Conservation (phyloP, 1,140 invertebrate species). For the Caenorhabditis briggsae region DNA sequence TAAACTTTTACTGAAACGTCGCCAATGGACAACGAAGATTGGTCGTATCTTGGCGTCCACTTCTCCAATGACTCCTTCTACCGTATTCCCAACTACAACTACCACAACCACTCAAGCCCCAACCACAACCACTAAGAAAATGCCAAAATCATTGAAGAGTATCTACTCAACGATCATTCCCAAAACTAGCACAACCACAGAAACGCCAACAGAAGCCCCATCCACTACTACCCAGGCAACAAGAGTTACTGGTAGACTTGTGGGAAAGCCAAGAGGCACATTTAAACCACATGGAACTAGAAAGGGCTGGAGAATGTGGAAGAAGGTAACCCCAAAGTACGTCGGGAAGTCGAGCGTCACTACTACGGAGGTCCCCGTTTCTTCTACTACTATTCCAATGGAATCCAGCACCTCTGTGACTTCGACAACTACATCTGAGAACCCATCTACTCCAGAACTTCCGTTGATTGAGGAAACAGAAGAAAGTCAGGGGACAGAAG, state of each 20-base stretch:
- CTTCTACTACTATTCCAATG: conserved; percentile 54
- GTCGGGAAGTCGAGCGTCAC: conserved; percentile 32
- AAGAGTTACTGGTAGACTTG: conserved; percentile 22
- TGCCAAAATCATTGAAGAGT: conserved; percentile 57
- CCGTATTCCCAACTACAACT: background rate
- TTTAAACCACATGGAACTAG: conserved; percentile 30
- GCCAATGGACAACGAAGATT: conserved; percentile 49
- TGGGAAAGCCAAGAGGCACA: conserved; percentile 26
- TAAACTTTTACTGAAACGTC: conserved; percentile 57
- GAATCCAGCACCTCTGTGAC: conserved; percentile 6
- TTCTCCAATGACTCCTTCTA: conserved; percentile 16
- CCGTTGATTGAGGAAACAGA: conserved; percentile 29
- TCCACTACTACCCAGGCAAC: conserved; percentile 6
- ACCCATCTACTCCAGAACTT: background rate
- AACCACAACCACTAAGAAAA: conserved; percentile 40
- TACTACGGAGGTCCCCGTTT: conserved; percentile 47
- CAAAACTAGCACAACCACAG: conserved; percentile 10
- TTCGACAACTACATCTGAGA: conserved; percentile 15
- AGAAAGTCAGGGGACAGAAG: conserved; percentile 16
- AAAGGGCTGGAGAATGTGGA: conserved; percentile 54
- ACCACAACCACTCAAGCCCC: conserved; percentile 36
- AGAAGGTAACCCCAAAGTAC: conserved; percentile 53
- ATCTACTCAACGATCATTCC: conserved; percentile 62
- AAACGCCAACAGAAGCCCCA: conserved; percentile 3
- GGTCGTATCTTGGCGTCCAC: conserved; percentile 45